Conservation (phyloP, 2,113 vertebrate species). For the Corapipo altera region DNA sequence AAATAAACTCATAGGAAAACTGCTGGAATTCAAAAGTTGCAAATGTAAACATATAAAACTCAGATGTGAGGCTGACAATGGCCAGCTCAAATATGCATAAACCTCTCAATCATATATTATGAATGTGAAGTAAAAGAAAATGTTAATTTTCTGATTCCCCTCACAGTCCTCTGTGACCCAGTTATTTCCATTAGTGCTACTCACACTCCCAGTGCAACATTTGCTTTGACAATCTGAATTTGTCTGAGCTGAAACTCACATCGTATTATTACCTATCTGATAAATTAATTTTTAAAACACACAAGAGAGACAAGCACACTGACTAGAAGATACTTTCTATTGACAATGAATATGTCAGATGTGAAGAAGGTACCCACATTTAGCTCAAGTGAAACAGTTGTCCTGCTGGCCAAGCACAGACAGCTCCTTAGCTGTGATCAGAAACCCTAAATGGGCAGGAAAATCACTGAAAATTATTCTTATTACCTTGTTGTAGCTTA, state of each 20-base stretch:
- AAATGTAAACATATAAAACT: background rate
- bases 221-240: constrained; percentile 67
- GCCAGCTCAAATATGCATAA: background rate
- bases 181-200: constrained; percentile 39
- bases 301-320: background rate
- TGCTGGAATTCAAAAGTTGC: background rate
- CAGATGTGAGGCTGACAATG: background rate
- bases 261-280: background rate
- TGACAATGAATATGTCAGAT: background rate
- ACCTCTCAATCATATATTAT: background rate
- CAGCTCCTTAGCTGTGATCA: background rate
- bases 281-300: background rate
- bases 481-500: background rate
- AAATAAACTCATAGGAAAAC: background rate
- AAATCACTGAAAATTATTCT: background rate
- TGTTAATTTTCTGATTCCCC: constrained; percentile 7
- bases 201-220: constrained; percentile 39
- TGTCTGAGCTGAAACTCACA: constrained; percentile 54
- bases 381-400: background rate
- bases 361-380: background rate
- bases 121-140: background rate
- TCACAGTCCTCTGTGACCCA: constrained; percentile 18
- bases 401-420: background rate
- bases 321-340: constrained; percentile 28
- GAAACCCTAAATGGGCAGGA: background rate